Conservation (phyloP, 2,113 vertebrate genomes). For the Sardina pilchardus region DNA sequence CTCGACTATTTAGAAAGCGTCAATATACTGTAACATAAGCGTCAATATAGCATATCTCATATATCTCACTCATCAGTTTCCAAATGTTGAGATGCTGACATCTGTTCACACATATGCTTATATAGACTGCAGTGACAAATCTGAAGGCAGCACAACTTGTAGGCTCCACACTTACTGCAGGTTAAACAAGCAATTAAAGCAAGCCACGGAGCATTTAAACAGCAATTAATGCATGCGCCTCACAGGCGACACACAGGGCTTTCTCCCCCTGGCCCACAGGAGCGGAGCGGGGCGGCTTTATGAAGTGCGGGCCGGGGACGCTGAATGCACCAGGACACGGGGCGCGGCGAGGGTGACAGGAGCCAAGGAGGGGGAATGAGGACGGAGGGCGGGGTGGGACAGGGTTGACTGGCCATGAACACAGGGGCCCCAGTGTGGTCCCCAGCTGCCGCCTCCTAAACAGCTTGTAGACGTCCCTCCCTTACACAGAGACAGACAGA, state of each 20-base stretch:
- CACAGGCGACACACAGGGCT: conserved; percentile 16
- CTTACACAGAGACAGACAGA: conserved; percentile 3
- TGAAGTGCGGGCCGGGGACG: conserved; percentile 55
- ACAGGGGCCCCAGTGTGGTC: conserved; percentile 47
- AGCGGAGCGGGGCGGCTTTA: conserved; percentile 54
- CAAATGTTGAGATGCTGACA: background rate
- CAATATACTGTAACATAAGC: background rate
- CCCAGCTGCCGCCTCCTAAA: conserved; percentile 58
- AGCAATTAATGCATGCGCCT: background rate
- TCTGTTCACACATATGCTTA: background rate
- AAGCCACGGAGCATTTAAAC: background rate
- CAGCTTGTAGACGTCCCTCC: conserved; percentile 43
- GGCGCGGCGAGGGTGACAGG: conserved; percentile 36
- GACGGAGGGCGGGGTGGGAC: conserved; percentile 55
- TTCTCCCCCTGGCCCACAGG: conserved; percentile 42
- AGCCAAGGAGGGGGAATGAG: conserved; percentile 41
- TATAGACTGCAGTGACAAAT: background rate
- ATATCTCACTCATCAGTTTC: background rate
- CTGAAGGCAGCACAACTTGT: background rate
- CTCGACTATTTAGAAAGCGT: background rate
- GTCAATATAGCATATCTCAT: background rate
- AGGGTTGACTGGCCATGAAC: conserved; percentile 66
- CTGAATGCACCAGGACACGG: conserved; percentile 53
- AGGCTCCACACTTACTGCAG: background rate
- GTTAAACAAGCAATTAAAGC: conserved; percentile 12